Evolutionary conservation across 2,888 invertebrate genomes (phyloP), one percentile per base, ranked within the genome.

Genomic region (Philereme transversata): DNA sequence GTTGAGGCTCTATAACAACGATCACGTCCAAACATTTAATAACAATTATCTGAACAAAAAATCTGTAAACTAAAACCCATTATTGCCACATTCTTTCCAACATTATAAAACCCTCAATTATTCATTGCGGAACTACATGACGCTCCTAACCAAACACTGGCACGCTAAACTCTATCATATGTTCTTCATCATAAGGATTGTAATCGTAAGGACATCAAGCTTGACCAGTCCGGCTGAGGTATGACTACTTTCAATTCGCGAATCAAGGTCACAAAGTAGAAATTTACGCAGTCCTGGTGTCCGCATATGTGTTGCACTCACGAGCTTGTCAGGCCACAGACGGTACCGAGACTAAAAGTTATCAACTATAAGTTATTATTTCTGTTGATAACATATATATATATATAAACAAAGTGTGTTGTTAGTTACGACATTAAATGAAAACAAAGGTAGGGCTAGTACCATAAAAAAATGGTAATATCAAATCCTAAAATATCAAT

Each of bases 201-300:
- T 46, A 48, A 3, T 49, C 51, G 41, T 46, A 38, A 35, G 47
- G 34, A 48, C 35, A 56, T 68, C 67, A 62, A 65, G 70, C 46
- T 50, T 62, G 61, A 57, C 55, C 63, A 51, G 83, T 83, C 84
- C 82, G 83, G 83, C 73, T 81, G 22, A 7, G 45, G 45, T 60
- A 51, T 54, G 65, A 68, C 83, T 80, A 86, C 87, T 87, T 87
- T 87, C 87, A 78, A 84, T 85, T 80, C 66, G 71, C 73, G 73
- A 79, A 87, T 85, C 83, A 87, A 87, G 87, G 87, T 78, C 86
- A 81, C 65, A 49, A 67, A 40, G 81, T 84, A 84, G 83, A 86
- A 85, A 87, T 83, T 83, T 79, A 61, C 57, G 35, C 40, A 22
- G 34, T 62, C 62, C 65, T 62, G 62, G 33, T 56, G 22, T 36